Evolutionary conservation across 2,888 invertebrate species (phyloP).

Genomic region (Alsophila aescularia): DNA sequence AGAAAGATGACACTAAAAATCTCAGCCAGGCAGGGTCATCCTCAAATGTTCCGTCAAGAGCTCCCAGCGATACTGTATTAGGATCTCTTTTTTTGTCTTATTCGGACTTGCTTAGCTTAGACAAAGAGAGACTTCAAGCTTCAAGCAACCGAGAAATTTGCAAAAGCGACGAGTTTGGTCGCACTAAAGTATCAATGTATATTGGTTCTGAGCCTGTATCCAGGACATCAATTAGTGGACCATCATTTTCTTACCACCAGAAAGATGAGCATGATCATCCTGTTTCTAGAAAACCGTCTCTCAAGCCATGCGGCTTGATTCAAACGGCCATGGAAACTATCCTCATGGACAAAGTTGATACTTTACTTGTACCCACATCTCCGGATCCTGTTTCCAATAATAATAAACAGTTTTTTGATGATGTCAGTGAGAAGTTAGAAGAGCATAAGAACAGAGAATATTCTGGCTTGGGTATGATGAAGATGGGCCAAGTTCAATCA

Average conservation of each 20-base stretch:
- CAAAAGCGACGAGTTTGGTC: slow-evolving; percentile 66
- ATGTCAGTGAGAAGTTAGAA: slow-evolving; percentile 69
- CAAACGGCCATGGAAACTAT: slow-evolving; percentile 85
- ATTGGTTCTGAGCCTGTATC: slow-evolving; percentile 78
- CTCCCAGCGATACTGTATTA: slow-evolving; percentile 78
- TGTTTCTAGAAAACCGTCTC: slow-evolving; percentile 53
- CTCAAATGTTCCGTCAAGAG: slow-evolving; percentile 70
- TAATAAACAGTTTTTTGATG: slow-evolving; percentile 68
- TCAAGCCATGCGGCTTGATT: slow-evolving; percentile 71
- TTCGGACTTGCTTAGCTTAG: slow-evolving; percentile 69
- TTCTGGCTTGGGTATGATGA: slow-evolving; percentile 14
- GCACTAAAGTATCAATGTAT: slow-evolving; percentile 72
- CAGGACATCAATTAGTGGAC: slow-evolving; percentile 68
- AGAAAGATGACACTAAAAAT: slow-evolving; percentile 63
- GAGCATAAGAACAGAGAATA: slow-evolving; percentile 61
- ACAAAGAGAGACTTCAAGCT: slow-evolving; percentile 59
- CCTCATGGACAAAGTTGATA: slow-evolving; percentile 81
- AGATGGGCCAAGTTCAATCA: slow-evolving; percentile 37
- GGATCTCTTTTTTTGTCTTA: slow-evolving; percentile 82
- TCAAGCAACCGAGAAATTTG: slow-evolving; percentile 52
- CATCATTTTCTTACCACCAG: slow-evolving; percentile 50
- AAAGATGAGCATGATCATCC: slow-evolving; percentile 58
- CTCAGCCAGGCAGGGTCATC: slow-evolving; percentile 71
- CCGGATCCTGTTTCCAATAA: slow-evolving; percentile 54
- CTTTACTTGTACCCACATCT: slow-evolving; percentile 68